phyloP scores from a whole-genome alignment of 1,140 invertebrate genomes.

The Drosophila virilis region DNA sequence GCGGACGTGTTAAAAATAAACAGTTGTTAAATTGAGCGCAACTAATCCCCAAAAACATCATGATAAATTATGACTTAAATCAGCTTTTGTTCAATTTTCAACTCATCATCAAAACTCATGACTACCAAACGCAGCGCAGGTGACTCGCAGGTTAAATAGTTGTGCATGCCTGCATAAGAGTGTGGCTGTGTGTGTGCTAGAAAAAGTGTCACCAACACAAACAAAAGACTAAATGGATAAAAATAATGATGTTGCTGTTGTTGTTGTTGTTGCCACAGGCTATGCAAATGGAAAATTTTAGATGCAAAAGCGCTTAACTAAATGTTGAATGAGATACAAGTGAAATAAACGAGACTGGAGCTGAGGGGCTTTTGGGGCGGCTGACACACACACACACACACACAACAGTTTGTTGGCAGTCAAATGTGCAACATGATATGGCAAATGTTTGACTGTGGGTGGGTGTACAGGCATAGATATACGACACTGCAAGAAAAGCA shows the following conservation, averaged over 20 bases:
- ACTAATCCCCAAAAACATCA: conserved; percentile 67
- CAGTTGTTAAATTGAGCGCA: conserved; percentile 75
- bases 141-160: conserved; percentile 62
- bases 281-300: conserved; percentile 50
- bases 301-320: conserved; percentile 52
- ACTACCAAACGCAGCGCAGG: conserved; percentile 39
- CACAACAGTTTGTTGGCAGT: conserved; percentile 33
- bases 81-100: conserved; percentile 81
- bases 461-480: conserved; percentile 15
- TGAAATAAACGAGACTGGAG: neutral
- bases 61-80: conserved; percentile 84
- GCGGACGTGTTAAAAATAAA: conserved; percentile 79
- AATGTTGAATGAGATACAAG: conserved; percentile 34
- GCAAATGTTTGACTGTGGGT: conserved; percentile 38
- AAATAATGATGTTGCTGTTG: conserved; percentile 61
- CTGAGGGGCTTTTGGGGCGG: too few relatives aligned
- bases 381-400: neutral
- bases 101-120: conserved; percentile 63
- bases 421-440: conserved; percentile 52
- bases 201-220: conserved; percentile 62
- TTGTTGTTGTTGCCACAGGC: conserved; percentile 25
- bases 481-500: conserved; percentile 11
- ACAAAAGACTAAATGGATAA: conserved; percentile 61
- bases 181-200: conserved; percentile 19
- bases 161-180: conserved; percentile 2